Base-by-base conservation (phyloP, 2,888 invertebrate species). In the Heliconius erato region DNA sequence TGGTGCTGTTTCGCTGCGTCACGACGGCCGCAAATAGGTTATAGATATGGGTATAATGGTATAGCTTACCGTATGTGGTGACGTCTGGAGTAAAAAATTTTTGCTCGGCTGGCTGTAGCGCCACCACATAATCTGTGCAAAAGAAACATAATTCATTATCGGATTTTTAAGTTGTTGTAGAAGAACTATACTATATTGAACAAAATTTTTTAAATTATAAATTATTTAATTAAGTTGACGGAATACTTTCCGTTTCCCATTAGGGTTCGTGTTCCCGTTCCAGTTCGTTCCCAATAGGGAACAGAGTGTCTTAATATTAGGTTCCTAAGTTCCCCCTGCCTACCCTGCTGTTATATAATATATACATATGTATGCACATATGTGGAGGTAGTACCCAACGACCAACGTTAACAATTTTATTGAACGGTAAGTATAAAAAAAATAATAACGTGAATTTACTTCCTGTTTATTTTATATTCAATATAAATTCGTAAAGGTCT, bases 61-160 rank as follows among this genome's bases (percentile, higher is more conserved):
- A 32, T 35, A 32, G 23, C 92, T 92, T 87, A 96, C 96, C 96
- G 87, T 93, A 96, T 19, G 96, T 96, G 35, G 96, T 95, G 72
- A 95, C 95, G 88, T 96, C 96, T 72, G 95, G 95, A 2, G 94
- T 94, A 82, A 91, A 95, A 87, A 94, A 95, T 86, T 96, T 96
- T 87, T 96, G 96, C 86, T 96, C 95, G 2, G 96, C 95, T 49
- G 96, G 96, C 85, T 94, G 95, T 12, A 96, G 87, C 0, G 96
- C 95, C 23, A 95, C 94, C 79, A 96, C 93, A 79, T 91, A 94
- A 80, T 94, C 96, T 96, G 88, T 65, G 86, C 88, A 28, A 69
- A 54, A 44, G 6, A 26, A 26, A 67, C 28, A 67, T 12, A 2
- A 67, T 67, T 67, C 32, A 67, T 32, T 67, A 67, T 16, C 6